Percentiles rank a stretch among this genome's conserved stretches.
These are phyloP conservation scores for Anagrus nilaparvatae DNA, from an alignment of 1,140 invertebrate species.

Conservation along the genomic window DNA sequence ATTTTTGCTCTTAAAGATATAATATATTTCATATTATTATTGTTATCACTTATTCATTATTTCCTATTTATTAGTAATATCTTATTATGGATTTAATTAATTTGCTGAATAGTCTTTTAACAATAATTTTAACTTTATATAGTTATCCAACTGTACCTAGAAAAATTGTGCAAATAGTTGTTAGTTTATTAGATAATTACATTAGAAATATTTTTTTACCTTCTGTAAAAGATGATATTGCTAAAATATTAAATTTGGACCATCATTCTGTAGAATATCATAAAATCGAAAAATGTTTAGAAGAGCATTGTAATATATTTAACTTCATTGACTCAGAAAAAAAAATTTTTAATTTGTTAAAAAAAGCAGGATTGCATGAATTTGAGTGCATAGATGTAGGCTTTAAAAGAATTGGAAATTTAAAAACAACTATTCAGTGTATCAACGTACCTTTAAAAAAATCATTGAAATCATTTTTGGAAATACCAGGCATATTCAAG, in stretches of 20 bases:
- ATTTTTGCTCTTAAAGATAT: no score
- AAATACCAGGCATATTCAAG: slow-evolving; percentile 11
- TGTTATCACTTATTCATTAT: not conserved
- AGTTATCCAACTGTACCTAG: slow-evolving; percentile 9
- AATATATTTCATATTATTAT: not conserved
- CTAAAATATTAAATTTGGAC: not conserved
- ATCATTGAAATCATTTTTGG: slow-evolving; percentile 13
- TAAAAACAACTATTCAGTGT: not conserved
- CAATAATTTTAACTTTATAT: slow-evolving; percentile 12
- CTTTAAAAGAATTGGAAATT: not conserved
- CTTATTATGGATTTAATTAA: slow-evolving; percentile 3
- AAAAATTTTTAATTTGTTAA: slow-evolving; percentile 8
- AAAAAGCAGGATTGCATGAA: slow-evolving; percentile 3
- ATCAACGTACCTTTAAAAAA: slow-evolving; percentile 1
- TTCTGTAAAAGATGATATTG: slow-evolving; percentile 10
- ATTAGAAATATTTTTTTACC: slow-evolving; percentile 2
- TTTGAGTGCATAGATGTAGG: slow-evolving; percentile 1
- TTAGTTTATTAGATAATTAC: slow-evolving; percentile 3
- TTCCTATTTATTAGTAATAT: not conserved
- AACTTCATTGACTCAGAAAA: slow-evolving; percentile 1
- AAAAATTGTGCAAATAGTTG: slow-evolving; percentile 5
- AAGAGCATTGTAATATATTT: not conserved
- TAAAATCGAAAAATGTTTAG: slow-evolving; percentile 8
- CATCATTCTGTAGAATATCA: not conserved
- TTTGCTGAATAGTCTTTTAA: slow-evolving; percentile 10